Base-by-base conservation (phyloP, 2,113 vertebrate species). In the Hydrochoerus hydrochaeris region DNA sequence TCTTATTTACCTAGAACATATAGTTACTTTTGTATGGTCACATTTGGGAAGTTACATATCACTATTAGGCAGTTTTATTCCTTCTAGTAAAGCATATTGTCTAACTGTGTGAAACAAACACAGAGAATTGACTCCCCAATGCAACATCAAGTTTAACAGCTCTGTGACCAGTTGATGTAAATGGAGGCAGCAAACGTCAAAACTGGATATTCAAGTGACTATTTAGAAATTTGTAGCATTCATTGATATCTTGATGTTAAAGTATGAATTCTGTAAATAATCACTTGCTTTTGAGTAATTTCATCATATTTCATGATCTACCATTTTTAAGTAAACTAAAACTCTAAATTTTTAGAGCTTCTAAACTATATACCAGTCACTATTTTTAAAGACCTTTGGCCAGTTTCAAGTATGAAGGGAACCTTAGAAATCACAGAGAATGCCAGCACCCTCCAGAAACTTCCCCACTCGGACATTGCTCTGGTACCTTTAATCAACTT, bases 401-500 rank as follows among this genome's bases (percentile, higher is more conserved):
- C 20, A 26, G 49, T 46, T 41, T 54, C 22, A 44, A 75, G 46
- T 38, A 44, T 20, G 20, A 82, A n/a, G 30, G 49, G 8, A 28
- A 89, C 14, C 7, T 69, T 30, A 57, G 35, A 54, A 14, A 46
- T 35, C 22, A 77, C 5, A 11, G 58, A 24, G n/a, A 60, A 4
- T 22, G 14, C 17, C 67, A 75, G 3, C 20, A 17, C 28, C 44
- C 44, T 49, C 16, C 44, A 78, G 44, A 78, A 49, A 49, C 13
- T 5, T 11, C 44, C 32, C 7, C 14, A n/a, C 8, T 9, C 20
- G 30, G 28, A 1, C n/a, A 7, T 13, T 84, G n/a, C 60, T 80
- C 11, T 58, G 19, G 26, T 92, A 98, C 98, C 98, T 97, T 85
- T 85, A 54, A 91, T 94, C 73, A 98, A 83, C 17, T 90, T 97